Base-by-base conservation (phyloP, 2,797 vertebrate species). In the Myiothlypis chrysogaster region DNA sequence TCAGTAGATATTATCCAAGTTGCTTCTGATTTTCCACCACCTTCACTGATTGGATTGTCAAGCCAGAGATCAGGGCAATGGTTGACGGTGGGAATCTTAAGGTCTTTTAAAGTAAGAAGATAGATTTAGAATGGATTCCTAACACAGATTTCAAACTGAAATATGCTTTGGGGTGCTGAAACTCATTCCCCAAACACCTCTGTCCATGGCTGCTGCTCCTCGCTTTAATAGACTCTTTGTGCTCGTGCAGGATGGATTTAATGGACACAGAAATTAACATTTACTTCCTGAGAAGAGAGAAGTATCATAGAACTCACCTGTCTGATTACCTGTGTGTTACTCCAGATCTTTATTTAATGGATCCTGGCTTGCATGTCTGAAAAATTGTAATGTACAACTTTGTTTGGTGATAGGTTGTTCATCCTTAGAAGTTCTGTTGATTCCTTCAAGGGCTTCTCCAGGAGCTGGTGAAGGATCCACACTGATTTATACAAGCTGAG, bases 221-320 rank as follows among this genome's bases (percentile, higher is more conserved):
- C 14, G 10, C 56, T 68, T 13, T 43, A 43, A 24, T 4, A 34
- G 16, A 46, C 13, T n/a, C 35, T 43, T 20, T 60, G n/a, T 81
- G 75, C 27, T 65, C 17, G 5, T 8, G 25, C 32, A 47, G 50
- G 37, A 49, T 77, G 39, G 8, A 32, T 61, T 71, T 34, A 34
- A 41, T 34, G 39, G 68, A 47, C 32, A 49, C 19, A 64, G 63
- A 64, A 87, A 79, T 80, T 37, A 69, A 28, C 18, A 53, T 63
- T 82, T 57, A 15, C 12, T 44, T 63, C 46, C 32, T 32, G 47
- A 50, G 49, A 44, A 47, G 43, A 46, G 17, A 49, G 30, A 61
- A 41, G 6, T 34, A 13, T 65, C 18, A 10, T 56, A 19, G 27
- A 59, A 24, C 5, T 78, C 24, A 47, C 32, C 6, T 1, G 0